Percentiles rank a stretch among this genome's conserved stretches.
These are phyloP conservation scores for Dromiciops gliroides DNA, from an alignment of 2,113 vertebrate species.

Conservation along the genomic window DNA sequence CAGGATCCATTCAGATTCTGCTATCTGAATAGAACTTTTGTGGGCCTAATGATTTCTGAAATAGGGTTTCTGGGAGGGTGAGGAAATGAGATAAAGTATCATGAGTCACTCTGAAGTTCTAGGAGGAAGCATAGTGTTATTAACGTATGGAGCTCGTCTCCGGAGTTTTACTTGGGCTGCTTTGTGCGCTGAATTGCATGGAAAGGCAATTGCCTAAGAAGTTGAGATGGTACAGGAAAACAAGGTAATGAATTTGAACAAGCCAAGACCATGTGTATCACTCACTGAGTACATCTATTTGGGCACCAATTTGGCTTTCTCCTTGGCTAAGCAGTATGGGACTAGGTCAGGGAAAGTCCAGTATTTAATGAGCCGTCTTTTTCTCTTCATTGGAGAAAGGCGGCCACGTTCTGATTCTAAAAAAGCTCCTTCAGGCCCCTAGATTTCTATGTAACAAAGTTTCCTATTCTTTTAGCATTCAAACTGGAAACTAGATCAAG, in stretches of 20 bases:
- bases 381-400: not conserved
- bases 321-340: not conserved
- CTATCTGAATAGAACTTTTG: not conserved
- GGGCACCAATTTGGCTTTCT: not conserved
- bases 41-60: not conserved
- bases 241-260: not conserved
- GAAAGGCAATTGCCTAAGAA: not conserved
- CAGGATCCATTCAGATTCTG: not conserved
- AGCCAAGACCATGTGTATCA: not conserved
- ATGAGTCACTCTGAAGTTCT: not conserved
- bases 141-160: not conserved
- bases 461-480: not conserved
- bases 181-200: not conserved
- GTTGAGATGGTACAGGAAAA: not conserved
- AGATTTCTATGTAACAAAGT: not conserved
- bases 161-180: not conserved
- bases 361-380: not conserved
- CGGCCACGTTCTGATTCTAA: not conserved
- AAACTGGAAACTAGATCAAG: slow-evolving; percentile 13
- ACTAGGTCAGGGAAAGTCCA: not conserved
- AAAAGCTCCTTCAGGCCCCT: not conserved
- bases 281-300: not conserved
- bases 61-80: not conserved
- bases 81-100: not conserved
- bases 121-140: not conserved